Base-by-base conservation (phyloP, 1,140 invertebrate species). In the Coenobita brevimanus region DNA sequence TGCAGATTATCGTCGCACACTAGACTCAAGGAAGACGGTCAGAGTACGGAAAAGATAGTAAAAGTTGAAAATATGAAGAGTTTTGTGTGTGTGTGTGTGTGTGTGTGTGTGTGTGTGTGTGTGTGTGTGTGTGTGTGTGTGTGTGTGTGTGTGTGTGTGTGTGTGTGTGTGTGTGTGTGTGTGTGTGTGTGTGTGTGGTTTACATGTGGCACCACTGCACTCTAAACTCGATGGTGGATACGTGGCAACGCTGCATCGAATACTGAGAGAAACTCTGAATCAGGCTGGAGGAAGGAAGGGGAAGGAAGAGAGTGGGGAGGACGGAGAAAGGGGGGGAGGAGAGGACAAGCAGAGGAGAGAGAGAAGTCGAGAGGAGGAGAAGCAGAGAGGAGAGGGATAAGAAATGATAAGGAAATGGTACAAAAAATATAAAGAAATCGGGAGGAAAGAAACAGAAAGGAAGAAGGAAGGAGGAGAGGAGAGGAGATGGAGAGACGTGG, bases 131-230 rank as follows among this genome's bases (percentile, higher is more conserved):
- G 69, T 79, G 41, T 79, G 76, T 79, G 76, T 79, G 76, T 79
- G 76, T 79, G 76, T 79, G 41, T 50, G 76, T 79, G 76, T 79
- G 76, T 79, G 76, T 79, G 76, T 79, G 76, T 79, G 76, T 81
- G 78, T 80, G 78, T 80, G 78, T 80, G 54, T 60, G 75, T 78
- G 75, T 78, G 75, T 78, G 46, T 57, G 46, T 79, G 46, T 79
- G 46, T 79, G 75, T 30, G n/a, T 30, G 30, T 30, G 60, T 33
- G 38, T 10, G 36, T 76, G 30, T 41, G 24, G 24, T 36, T 41
- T 15, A 21, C 10, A 2, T 1, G 4, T n/a, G 36, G 27, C 62
- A 67, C 21, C 8, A 67, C 21, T 24, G 30, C n/a, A 27, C 17
- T 38, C 0, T 2, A 33, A 27, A 75, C 71, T n/a, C n/a, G n/a